Percentiles rank a stretch among this genome's conserved stretches.
Evolutionary conservation across 2,113 vertebrate species (phyloP).

Genomic region (Corydoras sp.): DNA sequence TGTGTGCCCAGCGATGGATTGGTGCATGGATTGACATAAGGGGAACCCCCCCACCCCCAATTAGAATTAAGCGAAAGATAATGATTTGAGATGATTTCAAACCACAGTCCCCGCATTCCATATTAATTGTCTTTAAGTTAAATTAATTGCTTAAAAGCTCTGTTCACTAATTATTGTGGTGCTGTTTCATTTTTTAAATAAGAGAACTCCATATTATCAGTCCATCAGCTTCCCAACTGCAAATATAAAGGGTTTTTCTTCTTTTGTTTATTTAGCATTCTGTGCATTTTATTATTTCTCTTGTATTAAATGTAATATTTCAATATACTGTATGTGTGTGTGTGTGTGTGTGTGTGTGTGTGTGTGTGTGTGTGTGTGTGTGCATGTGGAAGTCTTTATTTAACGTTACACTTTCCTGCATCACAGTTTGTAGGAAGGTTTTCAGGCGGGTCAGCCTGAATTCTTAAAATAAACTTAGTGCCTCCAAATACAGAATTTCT

Average conservation of each 20-base stretch:
- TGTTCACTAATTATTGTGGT: no score
- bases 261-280: background rate
- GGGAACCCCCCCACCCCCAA: slow-evolving; percentile 61
- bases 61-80: slow-evolving; percentile 58
- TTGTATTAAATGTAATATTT: background rate
- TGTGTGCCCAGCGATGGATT: no score
- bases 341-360: no score
- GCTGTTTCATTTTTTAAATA: no score
- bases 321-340: no score
- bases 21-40: no score
- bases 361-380: no score
- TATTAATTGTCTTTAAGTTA: slow-evolving; percentile 42
- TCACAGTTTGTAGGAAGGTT: background rate
- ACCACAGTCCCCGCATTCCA: slow-evolving; percentile 36
- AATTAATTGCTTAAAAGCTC: slow-evolving; percentile 39
- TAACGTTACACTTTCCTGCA: no score
- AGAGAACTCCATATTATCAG: background rate
- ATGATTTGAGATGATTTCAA: slow-evolving; percentile 70
- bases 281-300: background rate
- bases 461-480: slow-evolving; percentile 24
- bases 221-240: background rate
- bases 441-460: slow-evolving; percentile 9
- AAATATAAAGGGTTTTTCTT: no score
- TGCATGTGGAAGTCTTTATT: no score
- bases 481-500: slow-evolving; percentile 17